phyloP scores from a whole-genome alignment of 1,140 invertebrate genomes.

The Drosophila nebulosa region DNA sequence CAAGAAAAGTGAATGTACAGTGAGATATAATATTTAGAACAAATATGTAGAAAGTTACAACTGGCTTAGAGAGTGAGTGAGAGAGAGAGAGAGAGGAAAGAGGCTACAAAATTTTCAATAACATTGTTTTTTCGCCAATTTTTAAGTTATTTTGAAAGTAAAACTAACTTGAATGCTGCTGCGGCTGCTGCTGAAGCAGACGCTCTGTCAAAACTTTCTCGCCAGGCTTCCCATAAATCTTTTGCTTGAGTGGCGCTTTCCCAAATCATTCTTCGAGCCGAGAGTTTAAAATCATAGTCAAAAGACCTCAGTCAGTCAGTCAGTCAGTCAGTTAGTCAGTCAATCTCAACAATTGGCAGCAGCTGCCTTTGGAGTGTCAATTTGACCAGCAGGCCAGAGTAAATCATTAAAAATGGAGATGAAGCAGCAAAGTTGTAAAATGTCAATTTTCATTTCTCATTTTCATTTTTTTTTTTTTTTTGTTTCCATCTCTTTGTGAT shows the following conservation, averaged over 20 bases:
- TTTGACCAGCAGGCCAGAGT: conserved; percentile 35
- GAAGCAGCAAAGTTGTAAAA: conserved; percentile 11
- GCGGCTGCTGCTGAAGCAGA: neutral
- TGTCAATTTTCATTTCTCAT: conserved; percentile 27
- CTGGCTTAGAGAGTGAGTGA: neutral
- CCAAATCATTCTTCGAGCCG: conserved; percentile 57
- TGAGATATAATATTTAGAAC: neutral
- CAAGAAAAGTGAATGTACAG: conserved; percentile 17
- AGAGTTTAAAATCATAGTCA: neutral
- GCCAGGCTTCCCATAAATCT: conserved; percentile 50
- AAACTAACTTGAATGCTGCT: neutral
- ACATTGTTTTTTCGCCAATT: neutral
- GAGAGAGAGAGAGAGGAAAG: neutral
- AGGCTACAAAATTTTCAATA: neutral
- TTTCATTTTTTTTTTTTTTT: conserved; percentile 4
- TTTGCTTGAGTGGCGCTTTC: conserved; percentile 36
- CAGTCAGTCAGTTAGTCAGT: neutral
- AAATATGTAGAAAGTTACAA: neutral
- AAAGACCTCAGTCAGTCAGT: neutral
- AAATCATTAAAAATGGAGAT: conserved; percentile 32
- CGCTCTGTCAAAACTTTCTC: conserved; percentile 3
- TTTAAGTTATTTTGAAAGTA: neutral
- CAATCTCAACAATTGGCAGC: conserved; percentile 20
- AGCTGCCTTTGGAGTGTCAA: conserved; percentile 51
- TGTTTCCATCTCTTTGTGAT: conserved; percentile 32